Percentiles rank a stretch among this genome's conserved stretches.
These are phyloP conservation scores for Tetramorium alpestre DNA, from an alignment of 1,140 invertebrate genomes.

Conservation along the genomic window DNA sequence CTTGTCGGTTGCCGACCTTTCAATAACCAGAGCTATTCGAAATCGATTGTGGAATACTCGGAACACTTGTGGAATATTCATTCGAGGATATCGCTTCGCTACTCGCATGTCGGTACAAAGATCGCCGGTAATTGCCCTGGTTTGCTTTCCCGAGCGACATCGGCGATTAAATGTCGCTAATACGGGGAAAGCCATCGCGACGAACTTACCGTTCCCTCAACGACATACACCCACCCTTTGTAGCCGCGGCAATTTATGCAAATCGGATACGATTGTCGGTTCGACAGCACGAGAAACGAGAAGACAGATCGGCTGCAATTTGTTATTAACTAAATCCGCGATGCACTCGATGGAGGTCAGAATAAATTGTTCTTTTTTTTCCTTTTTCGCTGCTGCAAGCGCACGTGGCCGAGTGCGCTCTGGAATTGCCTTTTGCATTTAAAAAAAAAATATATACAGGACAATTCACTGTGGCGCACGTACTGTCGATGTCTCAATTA, in stretches of 20 bases:
- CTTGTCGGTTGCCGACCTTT: slow-evolving; percentile 1
- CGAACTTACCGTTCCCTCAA: slow-evolving; percentile 47
- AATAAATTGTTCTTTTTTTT: slow-evolving; percentile 23
- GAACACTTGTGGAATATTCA: slow-evolving; percentile 58
- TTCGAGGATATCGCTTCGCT: slow-evolving; percentile 46
- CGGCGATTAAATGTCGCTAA: slow-evolving; percentile 57
- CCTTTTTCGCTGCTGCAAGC: not conserved
- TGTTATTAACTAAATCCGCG: slow-evolving; percentile 49
- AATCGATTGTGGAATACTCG: slow-evolving; percentile 39
- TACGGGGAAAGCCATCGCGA: slow-evolving; percentile 38
- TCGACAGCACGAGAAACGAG: slow-evolving; percentile 41
- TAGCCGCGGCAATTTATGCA: slow-evolving; percentile 51
- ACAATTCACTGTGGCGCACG: not conserved
- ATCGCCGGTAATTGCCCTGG: slow-evolving; percentile 52
- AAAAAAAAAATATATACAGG: not conserved
- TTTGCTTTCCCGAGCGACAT: slow-evolving; percentile 46
- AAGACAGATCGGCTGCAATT: slow-evolving; percentile 35
- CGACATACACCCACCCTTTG: slow-evolving; percentile 38
- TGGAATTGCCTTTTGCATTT: slow-evolving; percentile 23
- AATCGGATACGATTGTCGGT: slow-evolving; percentile 53
- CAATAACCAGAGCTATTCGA: slow-evolving; percentile 27
- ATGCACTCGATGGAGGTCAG: slow-evolving; percentile 8
- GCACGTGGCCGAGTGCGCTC: slow-evolving; percentile 16
- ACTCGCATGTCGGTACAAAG: slow-evolving; percentile 53
- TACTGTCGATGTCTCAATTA: slow-evolving; percentile 64